phyloP scores from a whole-genome alignment of 2,113 vertebrate genomes.

The Nerophis lumbriciformis region DNA sequence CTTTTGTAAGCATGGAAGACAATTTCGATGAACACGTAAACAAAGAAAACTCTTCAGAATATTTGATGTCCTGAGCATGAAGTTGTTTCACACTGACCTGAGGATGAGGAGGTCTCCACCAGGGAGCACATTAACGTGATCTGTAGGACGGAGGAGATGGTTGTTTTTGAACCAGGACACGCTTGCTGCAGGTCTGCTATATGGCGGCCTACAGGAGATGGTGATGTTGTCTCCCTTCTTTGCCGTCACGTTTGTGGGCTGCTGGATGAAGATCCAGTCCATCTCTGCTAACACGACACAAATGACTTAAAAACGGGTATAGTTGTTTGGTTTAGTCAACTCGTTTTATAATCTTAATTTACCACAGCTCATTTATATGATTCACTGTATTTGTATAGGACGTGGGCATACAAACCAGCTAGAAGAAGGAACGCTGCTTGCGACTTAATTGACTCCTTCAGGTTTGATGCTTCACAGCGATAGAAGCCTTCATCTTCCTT shows the following conservation, averaged over 20 bases:
- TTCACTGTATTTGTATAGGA: no score
- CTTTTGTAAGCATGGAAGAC: no score
- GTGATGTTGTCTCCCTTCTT: conserved; percentile 53
- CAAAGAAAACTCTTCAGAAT: no score
- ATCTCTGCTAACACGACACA: conserved; percentile 58
- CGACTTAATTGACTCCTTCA: conserved; percentile 54
- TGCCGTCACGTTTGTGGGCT: conserved; percentile 59
- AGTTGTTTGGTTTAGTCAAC: neutral
- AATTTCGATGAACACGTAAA: no score
- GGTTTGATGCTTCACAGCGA: conserved; percentile 68
- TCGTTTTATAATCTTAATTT: neutral
- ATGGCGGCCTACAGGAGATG: conserved; percentile 64
- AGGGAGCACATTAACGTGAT: conserved; percentile 30
- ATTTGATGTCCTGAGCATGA: neutral
- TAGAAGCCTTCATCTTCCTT: conserved; percentile 68
- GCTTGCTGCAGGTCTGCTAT: conserved; percentile 57
- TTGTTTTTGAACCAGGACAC: conserved; percentile 73
- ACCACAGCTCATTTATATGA: neutral
- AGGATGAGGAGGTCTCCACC: conserved; percentile 68
- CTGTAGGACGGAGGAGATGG: conserved; percentile 31
- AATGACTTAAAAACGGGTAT: neutral
- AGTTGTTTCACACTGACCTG: conserved; percentile 46
- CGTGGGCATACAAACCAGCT: conserved; percentile 51
- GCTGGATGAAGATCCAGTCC: conserved; percentile 66
- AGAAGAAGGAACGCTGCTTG: conserved; percentile 59